Evolutionary conservation across 2,797 vertebrate genomes (phyloP), one percentile per base, ranked within the genome.

Genomic region (Malurus splendens): DNA sequence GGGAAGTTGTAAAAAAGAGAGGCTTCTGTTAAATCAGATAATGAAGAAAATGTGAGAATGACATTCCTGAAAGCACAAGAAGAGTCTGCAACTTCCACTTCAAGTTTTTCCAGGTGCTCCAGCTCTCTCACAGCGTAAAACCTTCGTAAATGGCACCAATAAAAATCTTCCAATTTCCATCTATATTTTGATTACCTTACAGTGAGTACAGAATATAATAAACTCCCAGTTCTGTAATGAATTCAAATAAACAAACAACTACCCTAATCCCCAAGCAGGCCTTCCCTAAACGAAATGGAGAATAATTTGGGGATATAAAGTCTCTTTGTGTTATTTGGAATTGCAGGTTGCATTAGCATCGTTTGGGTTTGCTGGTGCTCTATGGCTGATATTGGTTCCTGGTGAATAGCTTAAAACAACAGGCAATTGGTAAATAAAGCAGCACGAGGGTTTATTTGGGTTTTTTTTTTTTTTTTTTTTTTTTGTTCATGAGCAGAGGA

Each of bases 151-250:
- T 42, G 39, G 93, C 48, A 73, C 85, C 79, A 89, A 90, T 94
- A 95, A 95, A 91, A 95, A 89, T 87, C 87, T 91, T 87, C 87
- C 82, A 72, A 80, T 91, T 95, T 95, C 82, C 94, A 91, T 89
- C 93, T 93, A 62, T 94, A 71, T 92, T 95, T 95, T 95, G 92
- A 95, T 95, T 95, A 94, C 93, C 88, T 94, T 93, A 92, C 91
- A 91, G 91, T 94, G 94, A 92, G 82, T 93, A 94, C 94, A 94
- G 91, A 91, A 93, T 94, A 92, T 89, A 80, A 94, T 60, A 92
- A 89, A 91, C 90, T 93, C 90, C 93, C 90, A 92, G 70, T 47
- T 90, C 91, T 91, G 56, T 87, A 92, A 95, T 92, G 82, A 90
- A 93, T 95, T 89, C 91, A 90, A 82, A 95, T 90, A 95, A 92